Conservation (phyloP, 2,888 invertebrate species). For the Parthenolecanium corni region DNA sequence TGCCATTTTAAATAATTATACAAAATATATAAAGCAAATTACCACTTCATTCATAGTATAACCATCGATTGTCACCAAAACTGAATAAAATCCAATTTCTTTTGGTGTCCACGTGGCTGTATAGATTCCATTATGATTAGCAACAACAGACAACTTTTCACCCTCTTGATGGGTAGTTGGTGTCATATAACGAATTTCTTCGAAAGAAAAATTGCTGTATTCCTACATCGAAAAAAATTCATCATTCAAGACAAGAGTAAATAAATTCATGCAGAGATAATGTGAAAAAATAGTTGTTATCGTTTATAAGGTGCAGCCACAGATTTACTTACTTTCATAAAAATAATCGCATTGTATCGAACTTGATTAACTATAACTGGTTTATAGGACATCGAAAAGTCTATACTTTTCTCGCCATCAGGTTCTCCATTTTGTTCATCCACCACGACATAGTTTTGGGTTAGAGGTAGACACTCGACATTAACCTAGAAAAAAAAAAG, state of each 20-base stretch:
- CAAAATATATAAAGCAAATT: background rate
- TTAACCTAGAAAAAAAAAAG: slow-evolving; percentile 8
- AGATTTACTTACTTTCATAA: slow-evolving; percentile 76
- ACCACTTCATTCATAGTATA: slow-evolving; percentile 45
- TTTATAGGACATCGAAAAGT: slow-evolving; percentile 56
- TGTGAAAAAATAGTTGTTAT: too few species aligned
- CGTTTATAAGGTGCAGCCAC: too few species aligned
- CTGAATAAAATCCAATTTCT: slow-evolving; percentile 75
- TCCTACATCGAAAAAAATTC: slow-evolving; percentile 45
- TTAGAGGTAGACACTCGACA: slow-evolving; percentile 6
- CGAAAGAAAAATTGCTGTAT: slow-evolving; percentile 86
- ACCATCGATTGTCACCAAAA: slow-evolving; percentile 78
- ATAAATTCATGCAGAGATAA: too few species aligned
- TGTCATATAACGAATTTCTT: slow-evolving; percentile 71
- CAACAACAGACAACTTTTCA: slow-evolving; percentile 66
- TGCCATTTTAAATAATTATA: too few species aligned
- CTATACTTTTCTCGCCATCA: slow-evolving; percentile 45
- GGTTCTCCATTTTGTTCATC: slow-evolving; percentile 46
- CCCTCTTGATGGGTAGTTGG: slow-evolving; percentile 57
- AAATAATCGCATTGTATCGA: slow-evolving; percentile 87
- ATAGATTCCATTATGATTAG: slow-evolving; percentile 68
- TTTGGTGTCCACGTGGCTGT: slow-evolving; percentile 85
- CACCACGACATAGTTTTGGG: slow-evolving; percentile 31
- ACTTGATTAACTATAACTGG: slow-evolving; percentile 79
- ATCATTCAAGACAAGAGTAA: background rate